Base-by-base conservation (phyloP, 2,113 vertebrate species). In the Tichodroma muraria region DNA sequence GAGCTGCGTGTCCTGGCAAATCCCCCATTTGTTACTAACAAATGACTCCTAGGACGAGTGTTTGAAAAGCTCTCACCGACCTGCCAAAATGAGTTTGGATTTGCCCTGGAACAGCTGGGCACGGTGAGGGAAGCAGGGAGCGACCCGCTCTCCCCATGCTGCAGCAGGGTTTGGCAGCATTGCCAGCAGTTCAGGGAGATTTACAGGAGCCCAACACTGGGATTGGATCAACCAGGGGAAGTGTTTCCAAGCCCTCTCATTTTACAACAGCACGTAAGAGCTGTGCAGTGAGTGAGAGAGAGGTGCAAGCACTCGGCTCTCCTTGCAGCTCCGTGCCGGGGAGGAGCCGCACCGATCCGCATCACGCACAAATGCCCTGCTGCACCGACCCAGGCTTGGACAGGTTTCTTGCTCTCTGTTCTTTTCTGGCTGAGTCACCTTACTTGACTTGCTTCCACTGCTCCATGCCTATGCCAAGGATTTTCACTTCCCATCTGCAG, bases 1-100 rank as follows among this genome's bases (percentile, higher is more conserved):
- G 96, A 96, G 88, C 66, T 95, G 79, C 35, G 6, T 85, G 93
- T 94, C 95, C 93, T 94, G 89, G 95, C 91, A 84, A 95, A 96
- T 85, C 90, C 94, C 94, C 82, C 88, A 76, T 93, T 95, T 93
- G 93, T 93, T 94, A 64, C 86, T 92, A 96, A 93, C 95, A 96
- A 94, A 96, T 70, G 86, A 95, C 78, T 96, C 89, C 61, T 54
- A 90, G 92, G 90, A 94, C 8, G 80, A 88, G 81, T 66, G 89
- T 85, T 93, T 89, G 88, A 90, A 96, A 92, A 95, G 94, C 96
- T 91, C 96, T 93, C 83, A 52, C 78, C 59, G 13, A 91, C 37
- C 91, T 96, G 85, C 94, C 96, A 94, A 86, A 81, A 91, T 72
- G 75, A 88, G 75, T 79, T 75, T 92, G 93, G 89, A 89, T 96